phyloP scores from a whole-genome alignment of 2,888 invertebrate species.

The Monopis laevigella region DNA sequence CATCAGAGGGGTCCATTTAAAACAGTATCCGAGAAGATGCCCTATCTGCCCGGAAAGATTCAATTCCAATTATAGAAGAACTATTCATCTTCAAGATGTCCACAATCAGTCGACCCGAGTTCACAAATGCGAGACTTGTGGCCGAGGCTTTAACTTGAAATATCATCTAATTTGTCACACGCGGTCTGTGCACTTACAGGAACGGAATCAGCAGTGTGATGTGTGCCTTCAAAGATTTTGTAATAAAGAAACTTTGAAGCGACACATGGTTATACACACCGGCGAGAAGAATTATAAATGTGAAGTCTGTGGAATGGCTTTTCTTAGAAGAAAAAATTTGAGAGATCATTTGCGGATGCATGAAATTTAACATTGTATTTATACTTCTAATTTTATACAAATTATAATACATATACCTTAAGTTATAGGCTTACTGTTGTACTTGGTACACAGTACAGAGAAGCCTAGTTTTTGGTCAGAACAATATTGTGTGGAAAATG shows the following conservation, averaged over 20 bases:
- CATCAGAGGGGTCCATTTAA: constrained; percentile 49
- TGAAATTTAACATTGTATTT: too few species aligned
- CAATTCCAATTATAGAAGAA: constrained; percentile 53
- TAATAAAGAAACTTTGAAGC: constrained; percentile 62
- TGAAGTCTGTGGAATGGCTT: constrained; percentile 59
- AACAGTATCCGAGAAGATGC: constrained; percentile 47
- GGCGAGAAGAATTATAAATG: constrained; percentile 66
- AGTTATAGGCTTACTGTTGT: too few species aligned
- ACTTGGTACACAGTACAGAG: too few species aligned
- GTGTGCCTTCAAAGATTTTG: constrained; percentile 62
- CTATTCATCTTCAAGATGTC: constrained; percentile 55
- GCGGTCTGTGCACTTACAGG: constrained; percentile 53
- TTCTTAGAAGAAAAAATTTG: constrained; percentile 51
- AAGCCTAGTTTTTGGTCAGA: too few species aligned
- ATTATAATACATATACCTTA: too few species aligned
- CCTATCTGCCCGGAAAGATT: constrained; percentile 56
- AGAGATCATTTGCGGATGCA: constrained; percentile 53
- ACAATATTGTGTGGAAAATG: too few species aligned
- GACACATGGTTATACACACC: constrained; percentile 66
- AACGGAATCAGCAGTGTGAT: constrained; percentile 60
- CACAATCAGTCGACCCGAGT: constrained; percentile 55
- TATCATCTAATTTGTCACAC: constrained; percentile 55
- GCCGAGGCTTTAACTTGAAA: constrained; percentile 49
- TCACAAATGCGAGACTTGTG: constrained; percentile 54
- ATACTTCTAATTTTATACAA: too few species aligned